These are phyloP conservation scores for Corbicula japonica DNA, from an alignment of 2,888 invertebrate genomes.

Conservation along the genomic window DNA sequence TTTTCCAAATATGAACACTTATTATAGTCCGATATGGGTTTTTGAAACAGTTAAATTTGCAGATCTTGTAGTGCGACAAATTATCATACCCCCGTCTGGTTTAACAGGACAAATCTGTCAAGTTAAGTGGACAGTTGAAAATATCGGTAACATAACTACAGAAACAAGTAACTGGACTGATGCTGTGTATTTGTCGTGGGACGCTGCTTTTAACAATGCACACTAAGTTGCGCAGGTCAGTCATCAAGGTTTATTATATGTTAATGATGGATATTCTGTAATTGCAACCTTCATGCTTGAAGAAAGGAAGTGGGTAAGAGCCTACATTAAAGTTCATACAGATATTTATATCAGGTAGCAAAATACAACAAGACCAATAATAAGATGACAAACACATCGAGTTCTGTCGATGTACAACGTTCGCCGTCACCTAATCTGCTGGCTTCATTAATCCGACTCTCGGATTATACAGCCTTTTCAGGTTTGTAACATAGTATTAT, in stretches of 20 bases:
- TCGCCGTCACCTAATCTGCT: constrained; percentile 56
- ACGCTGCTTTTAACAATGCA: constrained; percentile 1
- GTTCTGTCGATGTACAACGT: constrained; percentile 35
- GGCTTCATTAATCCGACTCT: constrained; percentile 14
- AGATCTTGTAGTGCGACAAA: constrained; percentile 30
- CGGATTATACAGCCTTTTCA: constrained; percentile 15
- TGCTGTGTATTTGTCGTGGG: constrained; percentile 32
- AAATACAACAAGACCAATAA: constrained; percentile 34
- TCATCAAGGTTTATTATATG: constrained; percentile 16
- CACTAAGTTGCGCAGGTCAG: background rate
- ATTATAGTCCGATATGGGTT: constrained; percentile 45
- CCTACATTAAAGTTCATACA: constrained; percentile 27
- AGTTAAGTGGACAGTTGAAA: constrained; percentile 48
- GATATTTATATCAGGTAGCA: background rate
- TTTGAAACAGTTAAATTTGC: constrained; percentile 42
- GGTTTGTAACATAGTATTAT: too few relatives aligned
- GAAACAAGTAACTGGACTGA: constrained; percentile 30
- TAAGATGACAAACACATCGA: background rate
- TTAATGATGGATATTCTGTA: constrained; percentile 39
- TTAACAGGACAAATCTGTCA: constrained; percentile 36
- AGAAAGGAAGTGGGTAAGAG: constrained; percentile 19
- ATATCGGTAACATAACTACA: constrained; percentile 35
- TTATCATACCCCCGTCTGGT: constrained; percentile 31
- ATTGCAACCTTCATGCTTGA: constrained; percentile 20
- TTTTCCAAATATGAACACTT: constrained; percentile 27